Base-by-base conservation (phyloP, 2,113 vertebrate genomes). In the Chloebia gouldiae region DNA sequence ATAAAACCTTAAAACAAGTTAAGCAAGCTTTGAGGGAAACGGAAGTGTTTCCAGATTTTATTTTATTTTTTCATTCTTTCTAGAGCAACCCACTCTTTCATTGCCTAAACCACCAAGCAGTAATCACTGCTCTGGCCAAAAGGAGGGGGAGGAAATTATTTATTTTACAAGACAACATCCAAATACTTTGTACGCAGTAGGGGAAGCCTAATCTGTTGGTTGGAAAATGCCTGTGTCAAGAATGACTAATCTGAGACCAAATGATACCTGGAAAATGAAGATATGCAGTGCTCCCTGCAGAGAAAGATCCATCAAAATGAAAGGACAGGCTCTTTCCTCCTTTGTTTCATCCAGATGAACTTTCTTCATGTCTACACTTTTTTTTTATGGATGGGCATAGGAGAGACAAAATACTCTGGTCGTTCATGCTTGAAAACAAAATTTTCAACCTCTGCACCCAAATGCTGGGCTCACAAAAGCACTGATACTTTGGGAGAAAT, bases 1-100 rank as follows among this genome's bases (percentile, higher is more conserved):
- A 85, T 76, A 88, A 96, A 94, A 86, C 66, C 80, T 88, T 80
- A 65, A 88, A 80, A 56, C 31, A 24, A 76, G 64, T 75, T 70
- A 73, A 81, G 60, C 44, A 50, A 64, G 70, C 76, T 84, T 44
- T 49, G 86, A 88, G 66, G 35, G 79, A 79, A 88, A 78, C 64
- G 27, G 82, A 83, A 91, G 59, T 35, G 21, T 72, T 88, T n/a
- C 69, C 27, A 47, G 81, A 57, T 84, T 51, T 61, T 76, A n/a
- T 82, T 81, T 78, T 61, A 37, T 42, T 40, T 49, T 77, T 47
- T 31, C 4, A 11, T 88, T 81, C 71, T 90, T 92, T 92, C 44
- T 20, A 64, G 76, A 90, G 39, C 40, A 68, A 50, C 18, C 35
- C 22, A 33, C 49, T 75, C 30, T 83, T 81, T 83, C 92, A 87